Base-by-base conservation (phyloP, 2,113 vertebrate genomes). In the Theropithecus gelada region DNA sequence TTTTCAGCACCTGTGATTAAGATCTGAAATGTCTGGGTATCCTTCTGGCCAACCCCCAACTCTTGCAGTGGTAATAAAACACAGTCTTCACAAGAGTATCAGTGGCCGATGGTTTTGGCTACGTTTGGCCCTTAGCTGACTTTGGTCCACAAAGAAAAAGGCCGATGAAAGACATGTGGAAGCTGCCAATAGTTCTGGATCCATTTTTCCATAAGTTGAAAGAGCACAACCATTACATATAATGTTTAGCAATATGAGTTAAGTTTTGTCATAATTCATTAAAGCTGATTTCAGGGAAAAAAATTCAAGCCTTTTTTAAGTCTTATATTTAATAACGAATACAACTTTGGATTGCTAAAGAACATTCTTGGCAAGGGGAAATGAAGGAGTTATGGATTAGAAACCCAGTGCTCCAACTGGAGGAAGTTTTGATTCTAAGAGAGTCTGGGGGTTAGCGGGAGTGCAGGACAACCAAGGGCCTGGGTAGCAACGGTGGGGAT, bases 201-300 rank as follows among this genome's bases (percentile, higher is more conserved):
- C 61, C 40, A 40, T 87, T 96, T 98, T 80, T 75, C 64, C 1
- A 0, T 48, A 59, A 78, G 75, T 75, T 0, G 0, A 79, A 80
- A 83, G 52, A 70, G 48, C 25, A 75, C 40, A 18, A 25, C 52
- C 6, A 8, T 88, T 43, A 75, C 52, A 75, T 55, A 93, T n/a
- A 88, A 90, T 88, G 84, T 94, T 97, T 90, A 96, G 91, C 95
- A 90, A 94, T 30, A 5, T 30, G 76, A 92, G 75, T 95, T 75
- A 25, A 11, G 80, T 92, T 93, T 95, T 93, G 97, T 97, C 97
- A 97, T 64, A 84, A 87, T 25, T 85, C 70, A 92, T 94, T 95
- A 96, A n/a, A 87, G 68, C 48, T 92, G 84, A 96, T 95, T 93
- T 92, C 50, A 73, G 90, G 40, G 52, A 79, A 55, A 91, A 78